Conservation (phyloP, 2,888 invertebrate genomes). For the Caenorhabditis doughertyi region DNA sequence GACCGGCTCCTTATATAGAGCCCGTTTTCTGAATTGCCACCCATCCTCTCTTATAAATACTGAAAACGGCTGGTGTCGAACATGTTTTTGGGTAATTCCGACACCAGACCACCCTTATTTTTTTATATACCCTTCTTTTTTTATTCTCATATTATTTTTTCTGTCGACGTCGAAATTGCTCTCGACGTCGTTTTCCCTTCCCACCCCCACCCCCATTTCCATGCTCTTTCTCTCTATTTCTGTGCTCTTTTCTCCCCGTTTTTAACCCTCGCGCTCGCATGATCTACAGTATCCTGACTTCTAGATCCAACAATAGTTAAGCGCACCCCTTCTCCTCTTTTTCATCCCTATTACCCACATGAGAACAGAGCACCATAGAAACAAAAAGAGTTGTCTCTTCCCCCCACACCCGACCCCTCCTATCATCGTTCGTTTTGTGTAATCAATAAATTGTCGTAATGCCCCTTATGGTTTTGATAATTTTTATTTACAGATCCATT, state of each 20-base stretch:
- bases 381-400: background rate
- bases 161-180: background rate
- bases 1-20: background rate
- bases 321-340: background rate
- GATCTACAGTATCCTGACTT: background rate
- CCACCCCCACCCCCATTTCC: conserved; percentile 12
- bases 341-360: background rate
- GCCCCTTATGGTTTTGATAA: conserved; percentile 4
- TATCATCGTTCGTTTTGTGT: conserved; percentile 26
- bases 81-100: conserved; percentile 24
- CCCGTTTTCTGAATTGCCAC: background rate
- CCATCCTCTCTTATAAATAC: background rate
- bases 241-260: background rate
- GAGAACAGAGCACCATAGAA: background rate
- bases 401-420: background rate
- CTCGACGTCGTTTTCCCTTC: background rate
- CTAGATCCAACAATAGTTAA: background rate
- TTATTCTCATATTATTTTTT: background rate
- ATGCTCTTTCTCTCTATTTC: conserved; percentile 7
- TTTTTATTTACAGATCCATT: no score
- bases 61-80: conserved; percentile 5
- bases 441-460: conserved; percentile 51
- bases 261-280: background rate
- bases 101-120: conserved; percentile 4
- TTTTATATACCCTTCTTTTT: background rate